A percentile compares a stretch with the other conserved stretches of the same genome.
Conservation (phyloP, 2,888 invertebrate species). For the Hemicrepidius hirtus region DNA sequence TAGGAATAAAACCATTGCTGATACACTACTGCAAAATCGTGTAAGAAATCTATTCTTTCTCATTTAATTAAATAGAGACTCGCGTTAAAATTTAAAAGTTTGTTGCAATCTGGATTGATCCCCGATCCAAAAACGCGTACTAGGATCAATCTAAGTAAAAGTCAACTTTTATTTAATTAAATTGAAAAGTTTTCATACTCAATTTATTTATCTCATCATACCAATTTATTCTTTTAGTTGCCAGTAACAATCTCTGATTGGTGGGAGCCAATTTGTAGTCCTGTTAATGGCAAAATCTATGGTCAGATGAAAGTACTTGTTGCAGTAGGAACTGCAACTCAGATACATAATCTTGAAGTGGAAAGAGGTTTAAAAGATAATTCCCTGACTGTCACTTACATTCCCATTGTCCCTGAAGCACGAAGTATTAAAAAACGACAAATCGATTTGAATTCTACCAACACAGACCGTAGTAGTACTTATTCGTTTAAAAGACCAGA, state of each 20-base stretch:
- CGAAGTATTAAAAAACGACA: background rate
- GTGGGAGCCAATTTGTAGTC: constrained; percentile 74
- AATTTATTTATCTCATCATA: too few relatives aligned
- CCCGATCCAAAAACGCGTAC: too few relatives aligned
- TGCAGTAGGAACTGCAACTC: constrained; percentile 77
- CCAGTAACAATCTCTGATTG: constrained; percentile 78
- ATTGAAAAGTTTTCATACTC: too few relatives aligned
- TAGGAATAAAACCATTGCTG: constrained; percentile 74
- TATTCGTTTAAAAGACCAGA: constrained; percentile 25
- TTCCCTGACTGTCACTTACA: constrained; percentile 61
- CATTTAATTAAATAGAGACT: too few relatives aligned
- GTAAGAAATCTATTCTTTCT: constrained; percentile 64
- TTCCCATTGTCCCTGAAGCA: constrained; percentile 41
- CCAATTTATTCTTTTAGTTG: constrained; percentile 70
- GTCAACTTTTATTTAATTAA: too few relatives aligned
- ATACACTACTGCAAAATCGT: constrained; percentile 74
- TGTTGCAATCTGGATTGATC: too few relatives aligned
- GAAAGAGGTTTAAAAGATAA: constrained; percentile 68
- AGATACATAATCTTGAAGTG: constrained; percentile 74
- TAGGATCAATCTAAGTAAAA: too few relatives aligned
- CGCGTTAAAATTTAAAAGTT: too few relatives aligned
- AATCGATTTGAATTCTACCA: background rate
- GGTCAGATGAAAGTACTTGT: constrained; percentile 76
- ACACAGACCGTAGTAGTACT: background rate
- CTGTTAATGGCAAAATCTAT: constrained; percentile 69